Evolutionary conservation across 2,113 vertebrate genomes (phyloP).

Genomic region (Oceanodroma tethys): DNA sequence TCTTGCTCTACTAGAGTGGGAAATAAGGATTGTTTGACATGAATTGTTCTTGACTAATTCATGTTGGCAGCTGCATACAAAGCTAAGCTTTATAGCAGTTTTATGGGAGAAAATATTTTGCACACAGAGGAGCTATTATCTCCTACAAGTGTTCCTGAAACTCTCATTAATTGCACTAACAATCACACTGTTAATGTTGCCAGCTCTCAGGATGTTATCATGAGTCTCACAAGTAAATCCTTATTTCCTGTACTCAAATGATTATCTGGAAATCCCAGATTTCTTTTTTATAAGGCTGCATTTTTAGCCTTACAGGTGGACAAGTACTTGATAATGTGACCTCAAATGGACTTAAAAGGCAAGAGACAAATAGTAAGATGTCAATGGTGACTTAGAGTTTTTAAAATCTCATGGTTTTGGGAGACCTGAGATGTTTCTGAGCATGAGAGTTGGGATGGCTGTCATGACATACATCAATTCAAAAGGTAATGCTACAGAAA

Average conservation of each 20-base stretch:
- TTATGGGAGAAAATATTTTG: not conserved
- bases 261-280: not conserved
- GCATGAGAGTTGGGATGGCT: not conserved
- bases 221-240: not conserved
- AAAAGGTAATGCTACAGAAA: not conserved
- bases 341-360: not conserved
- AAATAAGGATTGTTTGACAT: not conserved
- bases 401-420: not conserved
- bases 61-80: not conserved
- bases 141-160: not conserved
- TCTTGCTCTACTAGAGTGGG: not conserved
- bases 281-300: not conserved
- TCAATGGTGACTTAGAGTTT: not conserved
- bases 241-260: not conserved
- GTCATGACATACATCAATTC: not conserved
- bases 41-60: slow-evolving; percentile 1
- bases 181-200: not conserved
- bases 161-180: not conserved
- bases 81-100: not conserved
- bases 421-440: not conserved
- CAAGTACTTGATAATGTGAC: not conserved
- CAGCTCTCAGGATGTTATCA: not conserved
- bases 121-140: not conserved
- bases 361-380: not conserved
- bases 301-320: not conserved